Evolutionary conservation across 2,113 vertebrate species (phyloP).

Genomic region (Manacus vitellinus): DNA sequence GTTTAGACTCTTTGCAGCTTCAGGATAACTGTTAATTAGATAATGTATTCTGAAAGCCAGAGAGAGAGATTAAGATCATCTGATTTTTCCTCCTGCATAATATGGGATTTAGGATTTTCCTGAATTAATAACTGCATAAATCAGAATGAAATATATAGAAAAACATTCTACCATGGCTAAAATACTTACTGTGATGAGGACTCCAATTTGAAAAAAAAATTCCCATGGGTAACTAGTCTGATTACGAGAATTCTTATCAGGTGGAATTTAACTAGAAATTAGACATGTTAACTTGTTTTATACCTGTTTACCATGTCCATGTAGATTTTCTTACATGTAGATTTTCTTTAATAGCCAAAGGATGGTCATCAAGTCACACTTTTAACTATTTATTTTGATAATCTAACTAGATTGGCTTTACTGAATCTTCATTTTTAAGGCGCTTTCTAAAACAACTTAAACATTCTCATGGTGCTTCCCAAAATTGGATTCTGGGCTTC

Average conservation of each 20-base stretch:
- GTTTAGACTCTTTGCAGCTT: constrained; percentile 70
- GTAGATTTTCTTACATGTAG: neutral
- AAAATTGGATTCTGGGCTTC: neutral
- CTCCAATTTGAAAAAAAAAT: neutral
- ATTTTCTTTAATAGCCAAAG: neutral
- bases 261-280: neutral
- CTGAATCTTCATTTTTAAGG: neutral
- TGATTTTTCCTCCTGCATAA: constrained; percentile 30
- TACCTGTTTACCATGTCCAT: neutral
- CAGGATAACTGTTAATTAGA: constrained; percentile 69
- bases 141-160: neutral
- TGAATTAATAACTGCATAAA: constrained; percentile 41
- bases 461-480: neutral
- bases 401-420: neutral
- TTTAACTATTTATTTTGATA: neutral
- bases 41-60: constrained; percentile 33
- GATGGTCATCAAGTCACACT: neutral
- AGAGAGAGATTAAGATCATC: constrained; percentile 33
- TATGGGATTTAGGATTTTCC: neutral
- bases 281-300: neutral
- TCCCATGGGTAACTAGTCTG: neutral
- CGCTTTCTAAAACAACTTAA: neutral
- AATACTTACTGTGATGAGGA: neutral
- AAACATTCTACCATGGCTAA: neutral
- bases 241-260: neutral